Base-by-base conservation (phyloP, 2,888 invertebrate species). In the Aspidiotus rigidus region DNA sequence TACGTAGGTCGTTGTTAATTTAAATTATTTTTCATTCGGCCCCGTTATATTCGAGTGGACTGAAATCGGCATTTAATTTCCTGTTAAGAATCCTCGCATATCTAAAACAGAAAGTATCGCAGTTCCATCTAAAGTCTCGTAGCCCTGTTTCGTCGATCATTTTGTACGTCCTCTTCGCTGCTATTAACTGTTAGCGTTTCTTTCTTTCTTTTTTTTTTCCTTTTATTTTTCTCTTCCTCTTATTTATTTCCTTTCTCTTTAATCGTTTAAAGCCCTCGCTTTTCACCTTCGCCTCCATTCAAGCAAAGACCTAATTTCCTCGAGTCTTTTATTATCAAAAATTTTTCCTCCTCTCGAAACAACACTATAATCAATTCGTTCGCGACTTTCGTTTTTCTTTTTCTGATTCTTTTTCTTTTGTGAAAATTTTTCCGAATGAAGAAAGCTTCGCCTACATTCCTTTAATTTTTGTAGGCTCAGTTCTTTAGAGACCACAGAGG, bases 331-430 rank as follows among this genome's bases (percentile, higher is more conserved):
- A 66, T 66, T 66, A 66, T 59, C 10, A 15, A 44, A 49, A 66
- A 66, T 66, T 66, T 66, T 66, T 66, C 59, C 44, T 66, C 42
- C 66, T 59, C 39, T 66, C 66, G 66, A 42, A 44, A 10, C 59
- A 28, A 66, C 57, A 59, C 66, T 66, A 66, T 66, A 66, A 66
- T 66, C 66, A 66, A 66, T 66, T 66, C 66, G 57, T 66, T 66
- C 49, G 66, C 62, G 13, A 15, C 44, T 60, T 66, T 57, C 56
- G 13, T 57, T 53, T 56, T 42, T 66, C 42, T 15, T 49, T 49
- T 11, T n/a, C 49, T 6, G 10, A 13, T n/a, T 49, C 10, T 49
- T 11, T 13, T 49, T n/a, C 49, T 6, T 49, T n/a, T 49, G 49
- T n/a, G 49, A 13, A 49, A 49, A 13, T 49, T 49, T 6, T 13